Base-by-base conservation (phyloP, 2,797 vertebrate genomes). In the Graptemys geographica region DNA sequence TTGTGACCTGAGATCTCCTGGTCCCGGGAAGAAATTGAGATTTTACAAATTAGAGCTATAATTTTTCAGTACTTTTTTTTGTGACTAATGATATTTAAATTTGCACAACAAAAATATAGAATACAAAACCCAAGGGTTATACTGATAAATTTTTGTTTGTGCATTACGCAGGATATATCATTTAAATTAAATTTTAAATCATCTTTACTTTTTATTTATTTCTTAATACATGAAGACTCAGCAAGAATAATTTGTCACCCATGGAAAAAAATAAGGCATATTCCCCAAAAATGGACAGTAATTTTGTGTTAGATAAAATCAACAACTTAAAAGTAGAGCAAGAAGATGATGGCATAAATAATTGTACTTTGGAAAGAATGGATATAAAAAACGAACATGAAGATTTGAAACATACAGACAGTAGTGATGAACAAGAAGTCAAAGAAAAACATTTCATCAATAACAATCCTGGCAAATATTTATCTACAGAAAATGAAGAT, bases 401-500 rank as follows among this genome's bases (percentile, higher is more conserved):
- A 96, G 98, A 98, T 52, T 95, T 98, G 84, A 98, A 97, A 87
- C 98, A 98, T 41, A 89, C 4, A 0, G 99, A 98, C 76, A 96
- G 98, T 41, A 98, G 99, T 5, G 99, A 99, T 72, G 99, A 99
- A 72, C 99, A 98, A 86, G 96, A 93, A 1, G 98, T 97, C 21
- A 83, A 96, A 78, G 99, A 98, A 90, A 97, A 98, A 16, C 98
- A 98, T 90, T 98, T 98, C 53, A 97, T 98, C 91, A 97, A 97
- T 12, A 94, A 79, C 94, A 98, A 98, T 15, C 84, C 99, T 21
- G 98, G 98, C 81, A 98, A 98, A 83, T 98, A 98, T 88, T 96
- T 98, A 90, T 98, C 98, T 28, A 97, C 98, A 88, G 99, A 99
- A 92, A 98, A 97, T 5, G 99, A 98, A 94, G 98, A 99, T 8